Conservation (phyloP, 2,113 vertebrate genomes). For the Emydura subglobosa region DNA sequence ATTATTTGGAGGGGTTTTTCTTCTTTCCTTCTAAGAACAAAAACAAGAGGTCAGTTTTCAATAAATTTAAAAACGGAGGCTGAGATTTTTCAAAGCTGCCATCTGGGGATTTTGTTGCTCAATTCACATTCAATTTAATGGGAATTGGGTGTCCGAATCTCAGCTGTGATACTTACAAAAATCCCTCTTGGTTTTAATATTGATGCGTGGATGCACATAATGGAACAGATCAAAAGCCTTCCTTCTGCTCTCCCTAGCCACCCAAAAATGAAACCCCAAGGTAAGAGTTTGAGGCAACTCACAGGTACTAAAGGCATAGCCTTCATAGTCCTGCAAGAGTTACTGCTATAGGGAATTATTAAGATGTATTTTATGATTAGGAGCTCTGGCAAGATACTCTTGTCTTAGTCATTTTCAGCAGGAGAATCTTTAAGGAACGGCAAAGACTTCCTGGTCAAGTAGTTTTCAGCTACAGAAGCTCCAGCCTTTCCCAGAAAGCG, state of each 20-base stretch:
- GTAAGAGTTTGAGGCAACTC: background rate
- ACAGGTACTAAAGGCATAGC: background rate
- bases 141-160: background rate
- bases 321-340: background rate
- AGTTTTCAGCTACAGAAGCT: background rate
- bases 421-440: background rate
- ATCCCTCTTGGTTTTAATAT: background rate
- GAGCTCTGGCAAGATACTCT: background rate
- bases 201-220: background rate
- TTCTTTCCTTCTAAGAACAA: background rate
- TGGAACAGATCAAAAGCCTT: background rate
- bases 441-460: background rate
- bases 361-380: constrained; percentile 2
- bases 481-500: background rate
- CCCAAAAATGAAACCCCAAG: background rate
- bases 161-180: background rate
- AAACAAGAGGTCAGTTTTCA: background rate
- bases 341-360: background rate
- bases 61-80: background rate
- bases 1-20: background rate
- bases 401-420: background rate
- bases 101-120: background rate
- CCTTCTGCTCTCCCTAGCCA: background rate
- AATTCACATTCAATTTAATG: background rate
- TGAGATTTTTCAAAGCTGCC: background rate